phyloP scores from a whole-genome alignment of 2,888 invertebrate genomes.

The Amblyjoppa fuscipennis region DNA sequence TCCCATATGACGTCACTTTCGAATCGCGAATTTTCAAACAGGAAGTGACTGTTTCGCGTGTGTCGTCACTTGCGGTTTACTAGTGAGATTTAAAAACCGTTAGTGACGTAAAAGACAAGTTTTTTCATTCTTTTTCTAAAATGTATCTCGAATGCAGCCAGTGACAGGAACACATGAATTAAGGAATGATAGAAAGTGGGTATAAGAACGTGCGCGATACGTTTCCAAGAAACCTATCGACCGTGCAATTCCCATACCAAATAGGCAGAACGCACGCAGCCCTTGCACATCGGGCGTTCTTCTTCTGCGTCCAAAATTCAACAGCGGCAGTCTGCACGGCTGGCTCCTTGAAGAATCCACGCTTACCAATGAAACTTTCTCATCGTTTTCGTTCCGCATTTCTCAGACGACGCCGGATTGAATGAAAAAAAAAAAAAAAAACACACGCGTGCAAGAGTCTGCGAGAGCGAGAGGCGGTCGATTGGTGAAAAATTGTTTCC shows the following conservation, averaged over 20 bases:
- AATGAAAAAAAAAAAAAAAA: slow-evolving; percentile 24
- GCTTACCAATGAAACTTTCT: background rate
- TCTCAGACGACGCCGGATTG: slow-evolving; percentile 10
- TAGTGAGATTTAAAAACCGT: background rate
- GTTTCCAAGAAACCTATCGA: background rate
- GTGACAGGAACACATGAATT: background rate
- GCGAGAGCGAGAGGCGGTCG: slow-evolving; percentile 23
- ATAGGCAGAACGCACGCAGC: background rate
- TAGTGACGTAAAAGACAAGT: background rate
- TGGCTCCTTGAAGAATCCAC: slow-evolving; percentile 17
- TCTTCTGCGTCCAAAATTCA: background rate
- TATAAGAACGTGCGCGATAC: background rate
- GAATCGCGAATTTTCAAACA: too few species aligned
- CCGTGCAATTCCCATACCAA: background rate
- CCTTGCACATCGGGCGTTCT: background rate
- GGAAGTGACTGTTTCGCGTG: background rate
- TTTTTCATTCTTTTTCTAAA: background rate
- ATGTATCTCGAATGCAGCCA: background rate
- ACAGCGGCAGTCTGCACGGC: background rate
- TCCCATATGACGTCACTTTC: too few species aligned
- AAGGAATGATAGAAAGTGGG: background rate
- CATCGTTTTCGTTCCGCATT: background rate
- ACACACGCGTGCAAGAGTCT: background rate
- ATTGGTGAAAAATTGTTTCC: slow-evolving; percentile 56
- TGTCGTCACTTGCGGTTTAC: background rate